Base-by-base conservation (phyloP, 1,140 invertebrate species). In the Zaprionus davidi region DNA sequence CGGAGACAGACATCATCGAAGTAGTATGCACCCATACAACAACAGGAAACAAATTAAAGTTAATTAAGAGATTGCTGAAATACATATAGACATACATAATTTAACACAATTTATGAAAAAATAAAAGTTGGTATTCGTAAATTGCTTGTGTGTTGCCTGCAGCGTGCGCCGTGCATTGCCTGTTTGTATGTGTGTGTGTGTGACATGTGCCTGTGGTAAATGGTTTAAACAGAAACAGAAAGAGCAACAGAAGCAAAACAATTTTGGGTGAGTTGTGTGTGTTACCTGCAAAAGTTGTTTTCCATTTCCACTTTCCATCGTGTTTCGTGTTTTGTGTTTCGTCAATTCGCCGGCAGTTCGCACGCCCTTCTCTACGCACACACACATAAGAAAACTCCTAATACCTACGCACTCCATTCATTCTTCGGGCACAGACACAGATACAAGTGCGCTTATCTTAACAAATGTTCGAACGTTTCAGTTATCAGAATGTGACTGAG, bases 101-200 rank as follows among this genome's bases (percentile, higher is more conserved):
- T 69, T 78, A 78, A 78, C 68, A 74, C 41, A 75, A 75, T 75
- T 78, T 75, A 78, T 66, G 56, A 78, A 78, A 69, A 64, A 70
- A 78, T 74, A 78, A 68, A 68, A 68, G 26, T 63, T 62, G 51
- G 70, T 73, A 53, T 41, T 56, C 20, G 46, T 73, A 58, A 71
- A 76, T 76, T 71, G 57, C 24, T 20, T 20, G 46, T 34, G 55
- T 36, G 64, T 28, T 67, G 59, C 38, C 17, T 72, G 58, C 65
- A 74, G 69, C 66, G 38, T 71, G 70, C 62, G 55, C 17, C 41
- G 41, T 51, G 51, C 53, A 12, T 13, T 41, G 41, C 31, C 20
- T 66, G 41, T 28, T 36, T 69, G 17, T 60, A n/a, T 60, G 58
- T 58, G 15, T 49, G 9, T 28, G 62, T 66, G 75, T 72, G 56